phyloP scores from a whole-genome alignment of 2,113 vertebrate genomes.

The Lipophrys pholis region DNA sequence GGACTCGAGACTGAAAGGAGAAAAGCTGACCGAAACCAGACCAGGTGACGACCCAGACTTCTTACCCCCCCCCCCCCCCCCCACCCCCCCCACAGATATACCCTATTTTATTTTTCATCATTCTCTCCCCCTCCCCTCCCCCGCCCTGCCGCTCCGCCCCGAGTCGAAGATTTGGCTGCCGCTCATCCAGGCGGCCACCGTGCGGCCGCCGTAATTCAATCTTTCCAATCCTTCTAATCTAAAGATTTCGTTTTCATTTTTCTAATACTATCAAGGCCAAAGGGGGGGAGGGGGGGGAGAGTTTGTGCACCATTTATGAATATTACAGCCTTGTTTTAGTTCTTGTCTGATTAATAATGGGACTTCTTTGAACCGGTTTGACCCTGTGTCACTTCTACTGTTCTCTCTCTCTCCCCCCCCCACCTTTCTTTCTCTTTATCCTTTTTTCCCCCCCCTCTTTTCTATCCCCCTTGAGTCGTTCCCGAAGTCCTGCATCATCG shows the following conservation, averaged over 20 bases:
- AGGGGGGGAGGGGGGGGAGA: conserved; percentile 1
- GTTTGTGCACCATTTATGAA: conserved; percentile 64
- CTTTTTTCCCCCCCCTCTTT: conserved; percentile 20
- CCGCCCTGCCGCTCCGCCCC: conserved; percentile 1
- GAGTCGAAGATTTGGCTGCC: conserved; percentile 71
- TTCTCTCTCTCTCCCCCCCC: conserved; percentile 7
- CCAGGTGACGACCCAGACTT: conserved; percentile 65
- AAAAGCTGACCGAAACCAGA: conserved; percentile 22
- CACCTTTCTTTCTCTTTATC: conserved; percentile 7
- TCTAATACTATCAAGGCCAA: conserved; percentile 75
- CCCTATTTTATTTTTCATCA: conserved; percentile 71
- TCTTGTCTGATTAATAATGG: conserved; percentile 64
- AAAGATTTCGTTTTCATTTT: conserved; percentile 80
- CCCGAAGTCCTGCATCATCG: conserved; percentile 64
- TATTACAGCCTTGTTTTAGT: conserved; percentile 66
- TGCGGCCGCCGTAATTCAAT: conserved; percentile 70
- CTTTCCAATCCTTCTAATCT: conserved; percentile 81
- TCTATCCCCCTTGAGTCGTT: conserved; percentile 53
- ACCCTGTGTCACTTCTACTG: neutral
- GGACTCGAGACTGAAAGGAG: conserved; percentile 55
- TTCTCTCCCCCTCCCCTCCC: conserved; percentile 12
- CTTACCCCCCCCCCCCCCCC: conserved; percentile 39
- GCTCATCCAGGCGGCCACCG: conserved; percentile 52
- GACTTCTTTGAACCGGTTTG: conserved; percentile 46
- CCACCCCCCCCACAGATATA: conserved; percentile 35